phyloP scores from a whole-genome alignment of 2,113 vertebrate species.

The Rhadina sibilatrix region DNA sequence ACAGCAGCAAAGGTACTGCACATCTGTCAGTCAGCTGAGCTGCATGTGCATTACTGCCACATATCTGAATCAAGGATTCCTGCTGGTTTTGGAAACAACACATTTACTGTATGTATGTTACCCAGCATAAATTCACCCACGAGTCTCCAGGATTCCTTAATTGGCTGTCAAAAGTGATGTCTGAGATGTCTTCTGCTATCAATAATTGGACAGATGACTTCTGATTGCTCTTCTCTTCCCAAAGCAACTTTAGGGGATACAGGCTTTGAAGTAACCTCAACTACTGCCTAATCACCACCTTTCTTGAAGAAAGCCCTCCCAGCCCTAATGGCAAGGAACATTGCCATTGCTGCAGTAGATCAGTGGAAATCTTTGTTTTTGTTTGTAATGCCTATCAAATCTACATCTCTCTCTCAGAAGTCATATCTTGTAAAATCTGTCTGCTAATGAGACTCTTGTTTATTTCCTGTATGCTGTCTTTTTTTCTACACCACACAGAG shows the following conservation, averaged over 20 bases:
- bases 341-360: background rate
- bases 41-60: background rate
- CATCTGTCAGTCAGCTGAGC: background rate
- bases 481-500: background rate
- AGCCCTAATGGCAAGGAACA: background rate
- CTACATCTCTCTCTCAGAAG: background rate
- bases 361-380: background rate
- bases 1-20: background rate
- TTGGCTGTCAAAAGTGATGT: background rate
- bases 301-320: background rate
- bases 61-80: background rate
- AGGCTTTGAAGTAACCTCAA: background rate
- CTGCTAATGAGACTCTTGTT: background rate
- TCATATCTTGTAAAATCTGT: background rate
- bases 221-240: background rate
- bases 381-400: background rate
- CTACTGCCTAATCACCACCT: background rate
- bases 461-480: background rate
- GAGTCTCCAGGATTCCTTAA: background rate
- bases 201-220: background rate
- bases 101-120: rapidly evolving
- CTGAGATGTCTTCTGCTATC: background rate
- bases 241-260: background rate
- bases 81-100: background rate
- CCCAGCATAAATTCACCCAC: background rate